Base-by-base conservation (phyloP, 2,888 invertebrate species). In the Hyppa rectilinea region DNA sequence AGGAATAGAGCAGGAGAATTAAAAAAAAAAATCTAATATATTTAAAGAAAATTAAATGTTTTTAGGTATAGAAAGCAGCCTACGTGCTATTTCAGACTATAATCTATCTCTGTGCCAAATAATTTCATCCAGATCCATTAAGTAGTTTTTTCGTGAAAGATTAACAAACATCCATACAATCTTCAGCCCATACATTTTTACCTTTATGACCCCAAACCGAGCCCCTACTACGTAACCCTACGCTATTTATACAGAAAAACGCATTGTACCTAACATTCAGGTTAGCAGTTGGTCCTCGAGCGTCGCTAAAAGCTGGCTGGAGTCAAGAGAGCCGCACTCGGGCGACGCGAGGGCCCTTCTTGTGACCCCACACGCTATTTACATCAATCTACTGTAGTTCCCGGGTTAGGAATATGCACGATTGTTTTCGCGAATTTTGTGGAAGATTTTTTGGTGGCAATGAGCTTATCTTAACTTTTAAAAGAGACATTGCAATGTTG, bases 291-390 rank as follows among this genome's bases (percentile, higher is more conserved):
- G 79, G 70, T 66, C 52, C 84, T 85, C 45, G 72, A 78, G 70
- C 45, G 65, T 26, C 63, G 76, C 80, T 84, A 85, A 86, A 86
- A 85, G 84, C 84, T 81, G 68, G 59, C 83, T 71, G 62, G 73
- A 78, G 84, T 82, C 78, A 80, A 85, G 85, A 67, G 75, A 50
- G 69, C 53, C 50, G 66, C 62, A 43, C 82, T 79, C 53, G 55
- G 66, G 67, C 75, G 62, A n/a, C 53, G 69, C 55, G 65, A 86
- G 85, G 49, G 84, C 78, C 61, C 85, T 86, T 73, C 36, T 56
- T 47, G 73, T 66, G 83, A 78, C 87, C 87, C 56, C 83, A 78
- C 50, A 71, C 69, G 68, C 76, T 84, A 70, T 84, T 82, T 82
- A 82, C 79, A 72, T 77, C 81, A 81, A 70, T 75, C 72, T 69